Percentiles rank a stretch among this genome's conserved stretches.
phyloP scores from a whole-genome alignment of 2,888 invertebrate species.

The Malachius bipustulatus region DNA sequence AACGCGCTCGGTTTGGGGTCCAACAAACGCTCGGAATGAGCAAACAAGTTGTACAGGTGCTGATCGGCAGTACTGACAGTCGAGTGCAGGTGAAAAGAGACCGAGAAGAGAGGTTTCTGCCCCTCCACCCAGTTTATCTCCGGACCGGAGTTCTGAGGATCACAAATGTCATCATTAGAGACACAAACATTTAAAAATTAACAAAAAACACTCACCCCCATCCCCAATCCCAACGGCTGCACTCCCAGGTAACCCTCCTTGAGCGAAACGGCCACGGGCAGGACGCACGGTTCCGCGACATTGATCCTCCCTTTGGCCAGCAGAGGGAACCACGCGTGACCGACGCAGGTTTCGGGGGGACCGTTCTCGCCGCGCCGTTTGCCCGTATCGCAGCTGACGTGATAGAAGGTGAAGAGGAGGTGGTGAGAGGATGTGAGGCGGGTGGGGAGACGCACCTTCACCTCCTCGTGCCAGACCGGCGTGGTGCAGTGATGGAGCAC shows the following conservation, averaged over 20 bases:
- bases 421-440: constrained; percentile 79
- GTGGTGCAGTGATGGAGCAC: constrained; percentile 83
- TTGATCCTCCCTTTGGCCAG: constrained; percentile 73
- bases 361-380: constrained; percentile 62
- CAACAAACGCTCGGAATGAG: constrained; percentile 68
- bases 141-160: constrained; percentile 62
- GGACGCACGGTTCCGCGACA: constrained; percentile 65
- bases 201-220: constrained; percentile 56
- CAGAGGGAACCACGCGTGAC: constrained; percentile 89
- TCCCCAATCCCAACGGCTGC: constrained; percentile 80
- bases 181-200: not conserved
- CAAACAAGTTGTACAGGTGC: constrained; percentile 80
- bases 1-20: constrained; percentile 51
- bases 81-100: constrained; percentile 74
- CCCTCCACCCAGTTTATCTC: constrained; percentile 92
- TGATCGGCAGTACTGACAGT: constrained; percentile 82
- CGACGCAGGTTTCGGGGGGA: constrained; percentile 73
- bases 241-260: constrained; percentile 83
- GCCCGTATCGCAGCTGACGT: constrained; percentile 83
- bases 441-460: constrained; percentile 81
- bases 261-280: constrained; percentile 80
- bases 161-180: not conserved
- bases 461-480: constrained; percentile 88
- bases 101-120: constrained; percentile 76
- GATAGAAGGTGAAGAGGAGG: constrained; percentile 88